Evolutionary conservation across 2,888 invertebrate species (phyloP), one percentile per base, ranked within the genome.

Genomic region (Thymelicus sylvestris): DNA sequence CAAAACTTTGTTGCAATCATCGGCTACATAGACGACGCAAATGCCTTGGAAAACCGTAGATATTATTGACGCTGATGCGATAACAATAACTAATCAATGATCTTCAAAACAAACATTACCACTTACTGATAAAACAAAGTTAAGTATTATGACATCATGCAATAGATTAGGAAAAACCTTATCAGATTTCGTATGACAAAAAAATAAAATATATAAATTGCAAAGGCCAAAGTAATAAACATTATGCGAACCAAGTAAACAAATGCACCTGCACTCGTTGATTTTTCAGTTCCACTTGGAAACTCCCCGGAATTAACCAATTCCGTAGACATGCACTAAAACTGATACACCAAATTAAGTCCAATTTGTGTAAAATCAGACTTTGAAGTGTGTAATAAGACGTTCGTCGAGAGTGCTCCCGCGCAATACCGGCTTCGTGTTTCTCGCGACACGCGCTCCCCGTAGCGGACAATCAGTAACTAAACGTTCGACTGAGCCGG

Each of bases 221-320:
- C 68, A 66, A 78, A 80, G 78, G 76, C 75, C 76, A 81, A 80
- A 79, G 75, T 78, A 81, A 78, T 79, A 79, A 75, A 73, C 76
- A 72, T 76, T 73, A 74, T 77, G 73, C 74, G 76, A 83, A 82
- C 80, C 79, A 84, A 81, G 83, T 87, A 89, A 91, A 89, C 86
- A 88, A 86, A 82, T 89, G 91, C 91, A 93, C 93, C 92, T 93
- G 91, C 81, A 80, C 85, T 83, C 82, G 89, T 81, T 77, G 87
- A 85, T 77, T 77, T 83, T 84, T 86, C 87, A 85, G 84, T 83
- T 81, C 83, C 84, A 84, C 86, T 76, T 76, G 75, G 62, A 74
- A 75, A 74, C 72, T 72, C 61, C 67, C 66, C 67, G 66, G 72
- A 73, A 71, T 75, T 74, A 79, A 79, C 74, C 78, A 75, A 77